Evolutionary conservation across 35 echinoderm and acorn worm species (phyloP), one percentile per base, ranked within the genome.

Genomic region (Anneissia japonica): DNA sequence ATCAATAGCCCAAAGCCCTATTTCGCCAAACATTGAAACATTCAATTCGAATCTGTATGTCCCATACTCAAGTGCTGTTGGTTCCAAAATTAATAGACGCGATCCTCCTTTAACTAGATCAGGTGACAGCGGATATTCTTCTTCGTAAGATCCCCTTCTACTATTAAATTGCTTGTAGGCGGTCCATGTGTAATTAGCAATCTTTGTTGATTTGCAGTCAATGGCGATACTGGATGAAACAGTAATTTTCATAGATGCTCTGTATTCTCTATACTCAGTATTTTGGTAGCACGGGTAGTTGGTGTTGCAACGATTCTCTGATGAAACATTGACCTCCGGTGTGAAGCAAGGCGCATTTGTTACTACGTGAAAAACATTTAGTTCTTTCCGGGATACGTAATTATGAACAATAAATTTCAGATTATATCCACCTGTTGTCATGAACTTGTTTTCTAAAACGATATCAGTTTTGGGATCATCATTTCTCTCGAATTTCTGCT

Each of bases 261-360:
- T 90, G 46, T 97, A 97, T 81, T 93, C 84, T 3, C 94, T n/a
- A 35, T 93, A 84, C 0, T 91, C 88, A 19, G 74, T 76, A 19
- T 84, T 75, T 77, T 91, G 91, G 43, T 91, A 93, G 80, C 93
- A 93, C 1, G 94, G 94, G 43, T 97, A 97, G 74, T 88, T 64
- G 1, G 87, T 35, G 40, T 97, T 88, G 37, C 94, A 97, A 28
- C 72, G n/a, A 35, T 97, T 97, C 23, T 88, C 84, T 14, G 86
- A 80, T 21, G 31, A 34, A 1, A 97, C 88, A 23, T 81, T 82
- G 10, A 97, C 79, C 38, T 88, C 90, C 17, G 91, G 94, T 75
- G 87, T 90, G 74, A 82, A 97, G 75, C 94, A 97, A 37, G 88
- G 91, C 21, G 79, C 94, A 74, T 93, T 97, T 1, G 94, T 97